Evolutionary conservation across 2,113 vertebrate species (phyloP), one percentile per base, ranked within the genome.

Genomic region (Rhinogobius similis): DNA sequence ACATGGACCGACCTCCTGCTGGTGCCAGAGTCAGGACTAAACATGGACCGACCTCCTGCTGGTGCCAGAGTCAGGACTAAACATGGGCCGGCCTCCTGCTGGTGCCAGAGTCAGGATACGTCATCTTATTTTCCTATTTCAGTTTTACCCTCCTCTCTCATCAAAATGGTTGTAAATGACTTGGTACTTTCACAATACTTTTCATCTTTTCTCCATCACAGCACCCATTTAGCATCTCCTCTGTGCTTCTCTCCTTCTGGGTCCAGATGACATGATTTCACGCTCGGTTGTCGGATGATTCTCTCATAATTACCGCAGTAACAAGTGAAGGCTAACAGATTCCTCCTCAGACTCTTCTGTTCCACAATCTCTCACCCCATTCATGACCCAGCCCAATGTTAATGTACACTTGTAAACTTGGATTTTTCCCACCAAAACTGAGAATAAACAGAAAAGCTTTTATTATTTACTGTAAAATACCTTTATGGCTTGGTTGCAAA

Each of bases 261-360:
- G 21, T 55, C 12, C 61, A 75, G 61, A 67, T 72, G 72, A 75
- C 50, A 32, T 56, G 61, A 80, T 75, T 72, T 73, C 68, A 65
- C 21, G 63, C 75, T 78, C 8, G 6, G 41, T 58, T 53, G 39
- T 81, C 64, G 59, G 59, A 65, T 67, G 48, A 77, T 26, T 44
- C 29, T 70, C 56, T 73, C 14, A 65, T 78, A 70, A 75, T 72
- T 67, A 24, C 58, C 5, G 55, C 53, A n/a, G 72, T 27, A 56
- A 68, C 58, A 76, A 66, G 69, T 32, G 61, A 69, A 44, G 55
- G 43, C 62, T 36, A 39, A 68, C 67, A 65, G 64, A 66, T 67
- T 69, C 36, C 48, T 56, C 65, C 21, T 72, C 38, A 5, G n/a
- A 38, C 59, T 62, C 32, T 21, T 11, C 29, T 21, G 20, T 43